A percentile compares a stretch with the other conserved stretches of the same genome.
phyloP scores from a whole-genome alignment of 2,888 invertebrate genomes.

The Cheilosia impressa region DNA sequence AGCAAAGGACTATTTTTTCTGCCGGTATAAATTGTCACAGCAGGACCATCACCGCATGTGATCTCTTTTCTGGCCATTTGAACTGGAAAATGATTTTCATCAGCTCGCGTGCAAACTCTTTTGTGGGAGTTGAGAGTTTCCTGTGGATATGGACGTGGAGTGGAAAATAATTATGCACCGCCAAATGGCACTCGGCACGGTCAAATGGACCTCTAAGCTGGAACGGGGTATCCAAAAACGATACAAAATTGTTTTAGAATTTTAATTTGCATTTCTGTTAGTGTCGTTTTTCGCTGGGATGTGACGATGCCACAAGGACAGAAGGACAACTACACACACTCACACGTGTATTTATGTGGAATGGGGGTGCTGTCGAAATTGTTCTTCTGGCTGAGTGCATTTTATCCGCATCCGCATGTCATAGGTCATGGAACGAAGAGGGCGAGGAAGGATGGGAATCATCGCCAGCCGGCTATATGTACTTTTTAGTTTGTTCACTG shows the following conservation, averaged over 20 bases:
- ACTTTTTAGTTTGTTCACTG: constrained; percentile 67
- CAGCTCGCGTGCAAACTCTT: constrained; percentile 45
- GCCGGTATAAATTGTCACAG: constrained; percentile 29
- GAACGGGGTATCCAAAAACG: constrained; percentile 3
- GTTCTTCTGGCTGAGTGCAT: constrained; percentile 64
- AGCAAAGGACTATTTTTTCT: neutral
- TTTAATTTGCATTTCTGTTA: constrained; percentile 57
- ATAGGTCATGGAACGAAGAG: constrained; percentile 54
- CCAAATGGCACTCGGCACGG: constrained; percentile 25
- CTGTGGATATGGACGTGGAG: constrained; percentile 10
- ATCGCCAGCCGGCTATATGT: constrained; percentile 39
- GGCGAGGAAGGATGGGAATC: constrained; percentile 9
- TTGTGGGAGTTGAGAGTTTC: constrained; percentile 1
- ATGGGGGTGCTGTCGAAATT: constrained; percentile 43
- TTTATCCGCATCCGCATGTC: constrained; percentile 70
- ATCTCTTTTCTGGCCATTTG: constrained; percentile 50
- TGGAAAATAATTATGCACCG: constrained; percentile 61
- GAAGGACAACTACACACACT: neutral
- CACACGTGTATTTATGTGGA: neutral
- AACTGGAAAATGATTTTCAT: constrained; percentile 67
- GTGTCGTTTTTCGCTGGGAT: constrained; percentile 22
- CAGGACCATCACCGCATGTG: constrained; percentile 25
- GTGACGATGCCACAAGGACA: constrained; percentile 27
- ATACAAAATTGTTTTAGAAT: constrained; percentile 30
- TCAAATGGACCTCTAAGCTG: constrained; percentile 41